Evolutionary conservation across 2,797 vertebrate species (phyloP).

Genomic region (Bradypus variegatus): DNA sequence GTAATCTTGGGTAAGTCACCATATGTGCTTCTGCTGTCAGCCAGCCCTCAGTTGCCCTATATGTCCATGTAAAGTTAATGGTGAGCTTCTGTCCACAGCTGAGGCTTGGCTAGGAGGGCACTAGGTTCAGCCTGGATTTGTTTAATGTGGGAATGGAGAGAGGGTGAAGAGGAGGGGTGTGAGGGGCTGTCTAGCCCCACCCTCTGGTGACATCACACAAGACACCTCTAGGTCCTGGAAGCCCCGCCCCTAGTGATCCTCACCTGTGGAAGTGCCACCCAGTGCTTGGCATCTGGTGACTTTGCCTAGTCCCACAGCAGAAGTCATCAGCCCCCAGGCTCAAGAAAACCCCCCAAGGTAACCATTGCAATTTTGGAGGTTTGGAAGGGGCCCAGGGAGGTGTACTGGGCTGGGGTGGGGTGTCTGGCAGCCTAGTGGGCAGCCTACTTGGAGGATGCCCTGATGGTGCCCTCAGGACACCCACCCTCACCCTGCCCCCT

Average conservation of each 20-base stretch:
- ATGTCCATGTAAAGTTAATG: background rate
- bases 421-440: background rate
- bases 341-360: constrained; percentile 26
- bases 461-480: background rate
- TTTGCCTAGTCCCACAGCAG: constrained; percentile 11
- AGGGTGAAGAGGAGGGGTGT: background rate
- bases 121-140: background rate
- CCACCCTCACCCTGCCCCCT: background rate
- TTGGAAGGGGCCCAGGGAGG: background rate
- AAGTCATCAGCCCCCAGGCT: background rate
- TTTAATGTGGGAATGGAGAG: background rate
- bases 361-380: background rate
- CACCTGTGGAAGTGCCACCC: background rate
- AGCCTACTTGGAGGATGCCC: background rate
- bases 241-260: background rate
- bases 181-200: constrained; percentile 12
- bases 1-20: background rate
- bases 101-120: background rate
- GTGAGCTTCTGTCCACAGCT: background rate
- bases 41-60: background rate
- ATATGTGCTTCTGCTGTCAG: background rate
- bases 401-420: background rate
- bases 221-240: constrained; percentile 23
- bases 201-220: constrained; percentile 55
- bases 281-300: constrained; percentile 7